Evolutionary conservation across 64 coral and sea anemone species (phyloP).

Genomic region (Porites lutea): DNA sequence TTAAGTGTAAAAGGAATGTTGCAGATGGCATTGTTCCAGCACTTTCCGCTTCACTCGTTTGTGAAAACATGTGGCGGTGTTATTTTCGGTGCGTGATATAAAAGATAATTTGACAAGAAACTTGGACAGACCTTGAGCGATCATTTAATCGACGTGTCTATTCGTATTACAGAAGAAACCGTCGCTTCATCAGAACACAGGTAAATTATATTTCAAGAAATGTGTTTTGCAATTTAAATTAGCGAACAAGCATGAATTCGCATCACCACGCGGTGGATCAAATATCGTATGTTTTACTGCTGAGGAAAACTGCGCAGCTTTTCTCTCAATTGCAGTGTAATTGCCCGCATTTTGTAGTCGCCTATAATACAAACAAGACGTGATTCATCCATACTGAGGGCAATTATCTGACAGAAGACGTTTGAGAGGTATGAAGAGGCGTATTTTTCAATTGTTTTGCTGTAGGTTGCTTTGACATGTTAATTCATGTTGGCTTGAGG

Average conservation of each 20-base stretch:
- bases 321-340: no score
- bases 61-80: not conserved
- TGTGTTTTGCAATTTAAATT: slow-evolving; percentile 38
- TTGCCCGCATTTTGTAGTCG: not conserved
- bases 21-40: slow-evolving; percentile 11
- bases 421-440: no score
- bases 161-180: not conserved
- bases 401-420: not conserved
- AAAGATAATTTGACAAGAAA: not conserved
- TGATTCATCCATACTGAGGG: not conserved
- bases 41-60: not conserved
- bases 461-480: no score
- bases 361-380: not conserved
- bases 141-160: no score
- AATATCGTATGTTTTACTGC: not conserved
- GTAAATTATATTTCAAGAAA: no score
- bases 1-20: slow-evolving; percentile 43
- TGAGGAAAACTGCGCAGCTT: not conserved
- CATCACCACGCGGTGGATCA: not conserved
- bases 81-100: not conserved
- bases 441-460: no score
- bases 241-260: not conserved
- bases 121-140: not conserved
- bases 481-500: not conserved
- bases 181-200: no score